Percentiles rank a stretch among this genome's conserved stretches.
phyloP scores from a whole-genome alignment of 2,113 vertebrate species.

The Zosterops hypoxanthus region DNA sequence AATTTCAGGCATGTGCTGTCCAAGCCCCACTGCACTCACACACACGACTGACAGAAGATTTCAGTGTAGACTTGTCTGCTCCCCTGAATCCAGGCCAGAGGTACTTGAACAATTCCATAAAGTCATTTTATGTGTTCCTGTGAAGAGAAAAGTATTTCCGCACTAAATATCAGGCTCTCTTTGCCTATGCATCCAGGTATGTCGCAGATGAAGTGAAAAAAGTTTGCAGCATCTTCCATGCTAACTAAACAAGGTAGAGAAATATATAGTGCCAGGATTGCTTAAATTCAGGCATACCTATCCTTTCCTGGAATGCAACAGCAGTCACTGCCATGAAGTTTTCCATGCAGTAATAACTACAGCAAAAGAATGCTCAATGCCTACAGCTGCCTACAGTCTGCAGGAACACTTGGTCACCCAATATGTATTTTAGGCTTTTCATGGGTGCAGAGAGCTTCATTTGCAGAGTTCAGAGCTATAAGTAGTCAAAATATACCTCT shows the following conservation, averaged over 20 bases:
- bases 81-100: not conserved
- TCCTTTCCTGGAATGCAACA: conserved; percentile 45
- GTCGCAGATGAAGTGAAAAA: not conserved
- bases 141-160: not conserved
- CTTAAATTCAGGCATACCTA: conserved; percentile 28
- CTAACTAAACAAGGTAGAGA: not conserved
- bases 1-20: not conserved
- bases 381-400: conserved; percentile 32
- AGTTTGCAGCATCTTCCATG: not conserved
- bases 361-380: not conserved
- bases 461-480: not conserved
- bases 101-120: not conserved
- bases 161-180: not conserved
- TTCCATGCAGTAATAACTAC: conserved; percentile 25
- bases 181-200: not conserved
- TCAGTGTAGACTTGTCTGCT: not conserved
- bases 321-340: conserved; percentile 5
- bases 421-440: not conserved
- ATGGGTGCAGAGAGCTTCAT: not conserved
- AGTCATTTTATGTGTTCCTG: not conserved
- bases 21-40: not conserved
- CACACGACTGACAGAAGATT: not conserved
- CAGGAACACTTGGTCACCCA: not conserved
- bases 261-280: not conserved
- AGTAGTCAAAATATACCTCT: not conserved